These are phyloP conservation scores for Gonioctena quinquepunctata DNA, from an alignment of 1,140 invertebrate genomes.

Conservation along the genomic window DNA sequence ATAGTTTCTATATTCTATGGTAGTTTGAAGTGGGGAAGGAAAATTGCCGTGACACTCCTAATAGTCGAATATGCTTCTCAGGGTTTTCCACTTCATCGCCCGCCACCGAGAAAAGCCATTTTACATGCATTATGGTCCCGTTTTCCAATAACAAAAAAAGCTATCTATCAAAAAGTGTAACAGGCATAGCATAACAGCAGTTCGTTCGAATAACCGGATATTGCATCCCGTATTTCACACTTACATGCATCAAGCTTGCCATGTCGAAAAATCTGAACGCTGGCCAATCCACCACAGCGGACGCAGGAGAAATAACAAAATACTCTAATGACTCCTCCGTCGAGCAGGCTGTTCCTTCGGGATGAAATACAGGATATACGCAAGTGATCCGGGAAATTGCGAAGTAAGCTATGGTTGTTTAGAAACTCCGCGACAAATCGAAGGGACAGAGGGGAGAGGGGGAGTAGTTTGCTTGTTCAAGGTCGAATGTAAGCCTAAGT, in stretches of 20 bases:
- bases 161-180: not conserved
- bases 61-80: no score
- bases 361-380: not conserved
- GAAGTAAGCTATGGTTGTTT: no score
- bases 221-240: not conserved
- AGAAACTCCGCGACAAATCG: no score
- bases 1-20: no score
- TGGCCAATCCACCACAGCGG: not conserved
- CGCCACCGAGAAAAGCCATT: not conserved
- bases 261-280: not conserved
- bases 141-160: not conserved
- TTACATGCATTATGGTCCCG: not conserved
- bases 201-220: not conserved
- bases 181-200: not conserved
- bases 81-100: no score
- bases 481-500: no score
- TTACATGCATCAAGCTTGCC: not conserved
- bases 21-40: no score
- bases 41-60: no score
- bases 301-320: not conserved
- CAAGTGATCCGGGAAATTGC: not conserved
- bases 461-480: no score
- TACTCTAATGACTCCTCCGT: not conserved
- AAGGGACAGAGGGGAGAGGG: no score
- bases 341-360: not conserved